These are phyloP conservation scores for Mylabris phalerata DNA, from an alignment of 1,140 invertebrate genomes.

Conservation along the genomic window DNA sequence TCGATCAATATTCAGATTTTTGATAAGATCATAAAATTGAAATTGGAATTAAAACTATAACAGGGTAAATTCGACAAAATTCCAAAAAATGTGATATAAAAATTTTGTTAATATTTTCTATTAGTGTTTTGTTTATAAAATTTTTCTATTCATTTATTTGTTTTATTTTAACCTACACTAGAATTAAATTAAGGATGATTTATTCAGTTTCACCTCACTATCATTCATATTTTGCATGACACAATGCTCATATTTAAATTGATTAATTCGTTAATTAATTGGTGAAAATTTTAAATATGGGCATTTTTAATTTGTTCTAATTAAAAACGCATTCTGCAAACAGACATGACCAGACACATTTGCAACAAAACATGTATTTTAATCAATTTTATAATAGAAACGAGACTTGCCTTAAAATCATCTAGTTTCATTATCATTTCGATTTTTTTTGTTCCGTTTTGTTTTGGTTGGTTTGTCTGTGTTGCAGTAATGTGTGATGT, in stretches of 20 bases:
- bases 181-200: neutral
- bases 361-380: constrained; percentile 31
- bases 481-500: constrained; percentile 43
- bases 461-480: constrained; percentile 36
- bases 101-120: no score
- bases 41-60: no score
- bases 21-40: neutral
- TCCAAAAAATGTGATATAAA: no score
- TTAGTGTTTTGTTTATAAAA: no score
- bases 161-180: no score
- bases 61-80: no score
- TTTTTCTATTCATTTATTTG: no score
- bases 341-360: constrained; percentile 43
- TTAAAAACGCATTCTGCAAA: constrained; percentile 35
- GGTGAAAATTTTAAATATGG: neutral
- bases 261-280: neutral
- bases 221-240: neutral
- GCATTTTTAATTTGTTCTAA: neutral
- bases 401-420: no score
- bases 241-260: neutral
- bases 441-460: constrained; percentile 2
- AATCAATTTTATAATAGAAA: neutral
- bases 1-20: neutral
- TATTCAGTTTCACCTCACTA: neutral
- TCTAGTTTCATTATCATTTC: neutral